Percentiles rank a stretch among this genome's conserved stretches.
phyloP scores from a whole-genome alignment of 2,113 vertebrate genomes.

The Heteronetta atricapilla region DNA sequence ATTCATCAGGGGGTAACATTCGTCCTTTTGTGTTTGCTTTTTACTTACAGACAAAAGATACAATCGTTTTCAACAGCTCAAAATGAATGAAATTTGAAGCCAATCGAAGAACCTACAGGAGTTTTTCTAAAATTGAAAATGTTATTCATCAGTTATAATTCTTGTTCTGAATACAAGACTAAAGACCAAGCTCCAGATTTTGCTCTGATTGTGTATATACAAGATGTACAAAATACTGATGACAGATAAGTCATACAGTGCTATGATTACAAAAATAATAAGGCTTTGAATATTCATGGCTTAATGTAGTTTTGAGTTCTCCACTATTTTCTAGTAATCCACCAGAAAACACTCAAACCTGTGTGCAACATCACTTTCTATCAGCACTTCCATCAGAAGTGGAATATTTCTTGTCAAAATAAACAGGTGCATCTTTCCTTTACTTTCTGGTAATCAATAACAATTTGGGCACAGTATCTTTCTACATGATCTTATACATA shows the following conservation, averaged over 20 bases:
- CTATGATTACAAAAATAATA: background rate
- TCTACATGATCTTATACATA: background rate
- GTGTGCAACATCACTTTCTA: background rate
- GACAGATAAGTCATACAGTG: background rate
- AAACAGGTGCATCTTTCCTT: background rate
- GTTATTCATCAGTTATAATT: background rate
- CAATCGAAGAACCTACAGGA: slow-evolving; percentile 8
- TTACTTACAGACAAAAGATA: slow-evolving; percentile 42
- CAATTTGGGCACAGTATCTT: background rate
- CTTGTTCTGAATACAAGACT: background rate
- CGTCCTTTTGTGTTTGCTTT: slow-evolving; percentile 20
- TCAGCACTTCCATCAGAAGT: background rate
- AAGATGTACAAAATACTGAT: background rate
- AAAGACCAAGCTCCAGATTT: background rate
- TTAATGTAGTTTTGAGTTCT: background rate
- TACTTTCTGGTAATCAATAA: background rate
- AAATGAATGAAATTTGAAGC: slow-evolving; percentile 30
- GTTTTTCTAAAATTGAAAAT: slow-evolving; percentile 7
- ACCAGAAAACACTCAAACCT: background rate
- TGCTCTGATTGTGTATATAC: background rate
- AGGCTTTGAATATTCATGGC: background rate
- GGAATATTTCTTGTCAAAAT: background rate
- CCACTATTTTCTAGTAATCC: background rate
- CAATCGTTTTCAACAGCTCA: slow-evolving; percentile 1
- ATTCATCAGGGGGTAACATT: slow-evolving; percentile 22